Conservation (phyloP, 2,797 vertebrate species). For the Pseudochaenichthys georgianus region DNA sequence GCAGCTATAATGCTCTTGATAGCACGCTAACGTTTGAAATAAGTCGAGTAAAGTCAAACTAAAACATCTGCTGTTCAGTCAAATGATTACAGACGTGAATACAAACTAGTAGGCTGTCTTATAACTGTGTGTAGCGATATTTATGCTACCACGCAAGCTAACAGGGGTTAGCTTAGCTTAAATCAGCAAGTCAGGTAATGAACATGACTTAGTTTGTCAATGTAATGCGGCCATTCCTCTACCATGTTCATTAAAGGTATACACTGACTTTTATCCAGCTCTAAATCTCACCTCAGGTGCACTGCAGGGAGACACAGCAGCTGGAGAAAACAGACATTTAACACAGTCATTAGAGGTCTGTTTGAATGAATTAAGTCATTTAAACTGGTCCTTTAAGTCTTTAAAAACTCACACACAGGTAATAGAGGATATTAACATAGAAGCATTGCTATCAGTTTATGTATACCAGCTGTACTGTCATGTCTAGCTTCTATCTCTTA, state of each 20-base stretch:
- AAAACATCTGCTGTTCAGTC: neutral
- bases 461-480: neutral
- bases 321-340: neutral
- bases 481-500: neutral
- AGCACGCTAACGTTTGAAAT: neutral
- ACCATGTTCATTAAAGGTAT: fast-evolving
- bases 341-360: neutral
- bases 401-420: neutral
- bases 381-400: neutral
- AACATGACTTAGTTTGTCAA: neutral
- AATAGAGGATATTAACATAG: neutral
- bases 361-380: neutral
- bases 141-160: neutral
- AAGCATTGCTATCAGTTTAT: neutral
- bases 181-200: neutral
- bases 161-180: neutral
- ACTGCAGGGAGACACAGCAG: neutral
- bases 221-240: too few species aligned
- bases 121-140: neutral
- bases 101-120: neutral
- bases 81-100: fast-evolving
- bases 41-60: neutral
- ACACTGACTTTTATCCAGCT: neutral
- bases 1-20: conserved; percentile 31
- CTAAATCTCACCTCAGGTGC: neutral